phyloP scores from a whole-genome alignment of 2,888 invertebrate genomes.

The Aleiodes testaceus region DNA sequence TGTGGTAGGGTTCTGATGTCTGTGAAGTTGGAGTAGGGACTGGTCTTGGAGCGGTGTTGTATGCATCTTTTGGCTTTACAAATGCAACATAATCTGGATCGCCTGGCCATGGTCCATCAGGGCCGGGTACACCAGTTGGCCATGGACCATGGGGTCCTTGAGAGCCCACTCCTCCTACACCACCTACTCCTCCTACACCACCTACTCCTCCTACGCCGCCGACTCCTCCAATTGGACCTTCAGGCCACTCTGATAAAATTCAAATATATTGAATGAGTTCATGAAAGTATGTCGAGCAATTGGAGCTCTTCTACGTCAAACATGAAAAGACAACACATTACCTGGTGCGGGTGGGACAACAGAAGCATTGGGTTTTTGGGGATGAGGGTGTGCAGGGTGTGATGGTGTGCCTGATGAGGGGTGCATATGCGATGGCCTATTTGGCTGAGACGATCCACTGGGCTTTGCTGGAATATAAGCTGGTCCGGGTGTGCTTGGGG shows the following conservation, averaged over 20 bases:
- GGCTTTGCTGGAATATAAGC: conserved; percentile 34
- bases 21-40: not conserved
- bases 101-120: conserved; percentile 68
- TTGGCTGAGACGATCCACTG: conserved; percentile 49
- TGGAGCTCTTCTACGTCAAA: conserved; percentile 49
- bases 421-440: conserved; percentile 56
- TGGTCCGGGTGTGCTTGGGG: conserved; percentile 36
- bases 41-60: not conserved
- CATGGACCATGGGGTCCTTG: conserved; percentile 62
- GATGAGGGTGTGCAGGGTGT: conserved; percentile 43
- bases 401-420: conserved; percentile 62
- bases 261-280: too few species aligned
- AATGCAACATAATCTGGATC: conserved; percentile 64
- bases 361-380: conserved; percentile 1
- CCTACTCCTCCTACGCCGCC: conserved; percentile 46
- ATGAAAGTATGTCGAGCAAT: conserved; percentile 45
- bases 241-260: conserved; percentile 46
- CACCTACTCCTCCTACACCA: conserved; percentile 51
- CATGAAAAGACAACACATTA: conserved; percentile 48
- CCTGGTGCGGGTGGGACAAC: conserved; percentile 38
- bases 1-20: not conserved
- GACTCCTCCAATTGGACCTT: conserved; percentile 46
- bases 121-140: conserved; percentile 66
- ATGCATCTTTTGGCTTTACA: not conserved
- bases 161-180: conserved; percentile 52